phyloP scores from a whole-genome alignment of 1,140 invertebrate species.

The Brachionus angularis region DNA sequence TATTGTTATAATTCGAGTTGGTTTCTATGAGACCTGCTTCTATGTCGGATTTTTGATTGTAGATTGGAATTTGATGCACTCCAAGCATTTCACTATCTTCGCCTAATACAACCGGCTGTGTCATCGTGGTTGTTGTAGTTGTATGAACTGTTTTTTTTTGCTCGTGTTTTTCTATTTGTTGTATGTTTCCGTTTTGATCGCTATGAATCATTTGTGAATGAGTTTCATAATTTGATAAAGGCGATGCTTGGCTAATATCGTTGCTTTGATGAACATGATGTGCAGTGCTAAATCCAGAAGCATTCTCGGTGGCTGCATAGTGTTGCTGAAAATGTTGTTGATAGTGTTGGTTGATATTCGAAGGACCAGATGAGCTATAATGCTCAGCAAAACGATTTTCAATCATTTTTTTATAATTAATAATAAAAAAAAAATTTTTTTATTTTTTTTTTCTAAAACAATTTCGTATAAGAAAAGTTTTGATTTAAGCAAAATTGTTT shows the following conservation, averaged over 20 bases:
- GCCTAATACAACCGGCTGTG: constrained; percentile 2
- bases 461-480: too few relatives aligned
- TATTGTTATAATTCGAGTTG: not conserved
- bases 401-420: not conserved
- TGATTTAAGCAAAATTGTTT: too few relatives aligned
- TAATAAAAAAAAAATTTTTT: too few relatives aligned
- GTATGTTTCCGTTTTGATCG: too few relatives aligned
- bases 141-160: constrained; percentile 38
- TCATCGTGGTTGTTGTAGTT: constrained; percentile 21
- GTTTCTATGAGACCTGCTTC: too few relatives aligned
- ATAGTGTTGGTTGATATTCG: too few relatives aligned
- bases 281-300: not conserved
- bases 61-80: too few relatives aligned
- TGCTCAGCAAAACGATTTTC: not conserved
- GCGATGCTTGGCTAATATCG: not conserved
- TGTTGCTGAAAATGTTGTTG: constrained; percentile 42
- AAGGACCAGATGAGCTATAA: too few relatives aligned
- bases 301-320: not conserved
- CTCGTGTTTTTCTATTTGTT: not conserved
- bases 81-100: constrained; percentile 17
- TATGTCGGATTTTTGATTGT: too few relatives aligned
- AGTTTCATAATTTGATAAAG: too few relatives aligned
- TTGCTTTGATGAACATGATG: not conserved
- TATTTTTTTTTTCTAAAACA: too few relatives aligned
- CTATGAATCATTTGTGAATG: too few relatives aligned